Conservation (phyloP, 2,888 invertebrate species). For the Aleiodes leptofemur region DNA sequence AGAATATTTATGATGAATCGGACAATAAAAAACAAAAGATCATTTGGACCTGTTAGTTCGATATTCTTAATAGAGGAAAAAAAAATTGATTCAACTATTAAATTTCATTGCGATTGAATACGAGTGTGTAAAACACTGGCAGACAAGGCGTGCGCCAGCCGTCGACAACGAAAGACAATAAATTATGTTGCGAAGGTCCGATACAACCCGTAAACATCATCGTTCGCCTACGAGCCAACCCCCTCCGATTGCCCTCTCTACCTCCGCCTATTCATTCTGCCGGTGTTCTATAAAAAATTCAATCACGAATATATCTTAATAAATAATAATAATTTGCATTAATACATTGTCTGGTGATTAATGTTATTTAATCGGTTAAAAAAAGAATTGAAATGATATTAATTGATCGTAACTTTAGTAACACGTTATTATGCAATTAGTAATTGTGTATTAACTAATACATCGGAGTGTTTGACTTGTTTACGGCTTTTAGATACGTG, state of each 20-base stretch:
- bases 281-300: too few species aligned
- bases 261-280: background rate
- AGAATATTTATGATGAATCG: too few species aligned
- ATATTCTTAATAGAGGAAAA: background rate
- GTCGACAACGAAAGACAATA: constrained; percentile 68
- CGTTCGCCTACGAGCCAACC: constrained; percentile 51
- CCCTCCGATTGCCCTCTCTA: constrained; percentile 40
- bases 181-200: constrained; percentile 63
- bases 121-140: constrained; percentile 49
- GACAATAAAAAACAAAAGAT: too few species aligned
- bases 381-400: constrained; percentile 55
- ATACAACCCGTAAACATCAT: constrained; percentile 55
- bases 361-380: background rate
- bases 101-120: constrained; percentile 48
- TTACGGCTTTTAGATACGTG: constrained; percentile 72
- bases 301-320: too few species aligned
- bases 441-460: constrained; percentile 54
- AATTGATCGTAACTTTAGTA: constrained; percentile 69
- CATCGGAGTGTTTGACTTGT: constrained; percentile 65
- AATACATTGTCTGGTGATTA: constrained; percentile 22
- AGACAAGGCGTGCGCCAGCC: constrained; percentile 64
- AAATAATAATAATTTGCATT: background rate
- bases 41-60: too few species aligned
- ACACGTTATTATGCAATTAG: constrained; percentile 74
- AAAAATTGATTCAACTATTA: constrained; percentile 45